These are phyloP conservation scores for Apotomis turbidana DNA, from an alignment of 2,888 invertebrate species.

Conservation along the genomic window DNA sequence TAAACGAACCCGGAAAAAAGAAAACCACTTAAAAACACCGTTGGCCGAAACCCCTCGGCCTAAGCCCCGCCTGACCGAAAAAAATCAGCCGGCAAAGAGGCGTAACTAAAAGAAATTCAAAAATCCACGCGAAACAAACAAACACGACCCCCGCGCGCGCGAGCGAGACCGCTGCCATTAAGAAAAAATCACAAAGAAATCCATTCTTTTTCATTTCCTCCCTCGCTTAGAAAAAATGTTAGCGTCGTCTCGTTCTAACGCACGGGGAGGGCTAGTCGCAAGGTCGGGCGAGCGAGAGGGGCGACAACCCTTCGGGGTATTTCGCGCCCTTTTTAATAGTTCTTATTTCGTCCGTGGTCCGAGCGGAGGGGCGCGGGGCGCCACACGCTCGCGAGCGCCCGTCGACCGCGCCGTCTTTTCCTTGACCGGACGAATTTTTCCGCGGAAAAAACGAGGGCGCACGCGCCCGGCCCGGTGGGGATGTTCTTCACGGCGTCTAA, in stretches of 20 bases:
- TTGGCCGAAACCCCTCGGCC: slow-evolving; percentile 73
- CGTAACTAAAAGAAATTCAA: slow-evolving; percentile 78
- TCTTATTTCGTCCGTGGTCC: slow-evolving; percentile 77
- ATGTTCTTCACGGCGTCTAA: slow-evolving; percentile 82
- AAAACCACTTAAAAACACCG: slow-evolving; percentile 65
- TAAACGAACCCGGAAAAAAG: slow-evolving; percentile 64
- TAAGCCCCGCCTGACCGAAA: slow-evolving; percentile 79
- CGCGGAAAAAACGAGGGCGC: slow-evolving; percentile 83
- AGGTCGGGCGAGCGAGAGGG: slow-evolving; percentile 78
- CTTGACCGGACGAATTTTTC: slow-evolving; percentile 83
- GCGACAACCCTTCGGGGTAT: slow-evolving; percentile 65
- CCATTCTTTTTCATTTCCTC: slow-evolving; percentile 83
- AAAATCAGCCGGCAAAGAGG: slow-evolving; percentile 78
- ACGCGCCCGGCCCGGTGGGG: slow-evolving; percentile 80
- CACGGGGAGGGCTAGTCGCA: slow-evolving; percentile 68
- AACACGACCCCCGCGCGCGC: slow-evolving; percentile 56
- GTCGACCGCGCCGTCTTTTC: slow-evolving; percentile 75
- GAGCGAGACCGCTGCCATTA: slow-evolving; percentile 72
- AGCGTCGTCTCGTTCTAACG: slow-evolving; percentile 74
- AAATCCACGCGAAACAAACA: slow-evolving; percentile 62
- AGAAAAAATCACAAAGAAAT: slow-evolving; percentile 83
- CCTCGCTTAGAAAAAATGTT: slow-evolving; percentile 80
- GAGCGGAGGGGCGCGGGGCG: slow-evolving; percentile 59
- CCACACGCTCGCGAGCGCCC: slow-evolving; percentile 35
- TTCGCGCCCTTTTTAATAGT: slow-evolving; percentile 81